A percentile compares a stretch with the other conserved stretches of the same genome.
Evolutionary conservation across 2,888 invertebrate species (phyloP).

Genomic region (Diarsia brunnea): DNA sequence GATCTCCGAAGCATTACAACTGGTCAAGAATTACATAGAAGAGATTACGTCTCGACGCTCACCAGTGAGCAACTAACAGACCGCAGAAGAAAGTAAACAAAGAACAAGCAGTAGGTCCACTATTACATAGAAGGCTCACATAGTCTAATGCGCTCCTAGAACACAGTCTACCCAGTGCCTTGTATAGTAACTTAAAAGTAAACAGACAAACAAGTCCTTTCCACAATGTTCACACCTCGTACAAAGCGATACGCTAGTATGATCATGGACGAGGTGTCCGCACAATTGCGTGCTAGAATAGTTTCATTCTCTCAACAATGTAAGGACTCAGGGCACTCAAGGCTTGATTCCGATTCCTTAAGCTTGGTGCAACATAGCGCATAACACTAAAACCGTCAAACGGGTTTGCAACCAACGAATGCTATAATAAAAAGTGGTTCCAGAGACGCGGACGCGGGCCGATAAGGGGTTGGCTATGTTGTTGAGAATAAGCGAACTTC

Average conservation of each 20-base stretch:
- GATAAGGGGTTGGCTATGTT: slow-evolving; percentile 49
- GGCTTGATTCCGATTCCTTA: slow-evolving; percentile 74
- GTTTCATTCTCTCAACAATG: slow-evolving; percentile 44
- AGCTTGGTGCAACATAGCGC: slow-evolving; percentile 77
- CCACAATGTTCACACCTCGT: slow-evolving; percentile 22
- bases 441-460: slow-evolving; percentile 72
- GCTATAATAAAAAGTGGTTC: slow-evolving; percentile 85
- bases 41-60: not conserved
- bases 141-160: not conserved
- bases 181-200: slow-evolving; percentile 2
- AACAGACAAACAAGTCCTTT: slow-evolving; percentile 7
- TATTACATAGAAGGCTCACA: not conserved
- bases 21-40: not conserved
- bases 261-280: not conserved
- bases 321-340: slow-evolving; percentile 45
- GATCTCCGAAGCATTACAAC: not conserved
- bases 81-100: not conserved
- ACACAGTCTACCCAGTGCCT: not conserved
- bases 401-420: slow-evolving; percentile 85
- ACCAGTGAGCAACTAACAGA: not conserved
- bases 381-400: slow-evolving; percentile 84
- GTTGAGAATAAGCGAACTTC: slow-evolving; percentile 50
- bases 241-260: slow-evolving; percentile 9
- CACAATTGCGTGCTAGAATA: slow-evolving; percentile 13
- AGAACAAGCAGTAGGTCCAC: not conserved